Evolutionary conservation across 2,888 invertebrate species (phyloP).

Genomic region (Harpalus rubripes): DNA sequence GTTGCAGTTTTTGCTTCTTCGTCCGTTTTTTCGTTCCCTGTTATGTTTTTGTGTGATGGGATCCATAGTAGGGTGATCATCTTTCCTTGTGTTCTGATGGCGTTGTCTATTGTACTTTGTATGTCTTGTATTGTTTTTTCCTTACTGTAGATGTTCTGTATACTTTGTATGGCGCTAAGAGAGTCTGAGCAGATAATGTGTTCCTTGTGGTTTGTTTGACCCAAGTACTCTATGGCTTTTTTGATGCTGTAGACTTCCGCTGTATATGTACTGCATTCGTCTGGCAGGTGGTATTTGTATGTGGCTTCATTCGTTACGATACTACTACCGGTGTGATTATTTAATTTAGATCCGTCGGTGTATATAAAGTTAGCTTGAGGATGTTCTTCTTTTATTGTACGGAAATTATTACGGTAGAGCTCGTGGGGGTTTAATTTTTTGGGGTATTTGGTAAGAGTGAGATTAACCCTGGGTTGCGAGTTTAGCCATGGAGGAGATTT

Average conservation of each 20-base stretch:
- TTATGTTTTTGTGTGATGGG: too few relatives aligned
- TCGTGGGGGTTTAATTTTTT: background rate
- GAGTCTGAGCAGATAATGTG: conserved; percentile 1
- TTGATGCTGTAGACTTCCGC: too few relatives aligned
- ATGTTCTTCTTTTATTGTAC: conserved; percentile 5
- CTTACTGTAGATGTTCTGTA: too few relatives aligned
- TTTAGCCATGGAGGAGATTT: background rate
- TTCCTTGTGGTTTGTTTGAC: conserved; percentile 4
- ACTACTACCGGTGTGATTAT: background rate
- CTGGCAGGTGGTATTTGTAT: background rate
- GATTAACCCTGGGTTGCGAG: background rate
- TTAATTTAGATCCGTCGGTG: conserved; percentile 19
- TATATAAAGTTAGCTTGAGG: conserved; percentile 5
- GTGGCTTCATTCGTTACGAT: background rate
- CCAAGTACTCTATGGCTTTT: too few relatives aligned
- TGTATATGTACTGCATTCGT: too few relatives aligned
- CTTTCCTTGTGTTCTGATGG: too few relatives aligned
- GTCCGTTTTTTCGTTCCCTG: too few relatives aligned
- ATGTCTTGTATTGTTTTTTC: too few relatives aligned
- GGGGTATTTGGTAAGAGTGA: too few relatives aligned
- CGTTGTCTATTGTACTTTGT: too few relatives aligned
- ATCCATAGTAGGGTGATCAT: too few relatives aligned
- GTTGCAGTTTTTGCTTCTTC: too few relatives aligned
- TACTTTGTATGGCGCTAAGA: background rate
- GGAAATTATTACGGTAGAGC: background rate